phyloP scores from a whole-genome alignment of 2,797 vertebrate species.

The Acrossocheilus wenchowensis region DNA sequence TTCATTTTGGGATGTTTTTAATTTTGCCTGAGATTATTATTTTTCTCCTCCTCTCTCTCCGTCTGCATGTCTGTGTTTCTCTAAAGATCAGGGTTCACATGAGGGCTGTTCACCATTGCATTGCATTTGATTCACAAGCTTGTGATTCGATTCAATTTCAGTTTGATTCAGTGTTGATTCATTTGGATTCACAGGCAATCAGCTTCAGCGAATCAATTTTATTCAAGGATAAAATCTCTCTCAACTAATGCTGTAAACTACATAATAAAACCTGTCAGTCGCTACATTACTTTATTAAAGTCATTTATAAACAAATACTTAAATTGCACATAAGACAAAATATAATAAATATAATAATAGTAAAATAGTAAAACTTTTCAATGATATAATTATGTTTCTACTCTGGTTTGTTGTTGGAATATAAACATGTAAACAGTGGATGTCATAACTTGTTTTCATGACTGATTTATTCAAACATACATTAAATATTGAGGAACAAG shows the following conservation, averaged over 20 bases:
- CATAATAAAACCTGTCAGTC: not conserved
- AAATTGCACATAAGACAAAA: not conserved
- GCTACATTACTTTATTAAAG: not conserved
- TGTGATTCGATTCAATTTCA: not conserved
- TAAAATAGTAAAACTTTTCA: not conserved
- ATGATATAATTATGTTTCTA: not conserved
- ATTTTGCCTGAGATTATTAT: slow-evolving; percentile 74
- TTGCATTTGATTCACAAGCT: not conserved
- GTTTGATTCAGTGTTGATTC: not conserved
- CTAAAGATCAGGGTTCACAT: not conserved
- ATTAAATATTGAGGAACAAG: not conserved
- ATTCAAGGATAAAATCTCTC: not conserved
- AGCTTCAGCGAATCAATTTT: not conserved
- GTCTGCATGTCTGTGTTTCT: slow-evolving; percentile 28
- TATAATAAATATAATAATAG: too few relatives aligned
- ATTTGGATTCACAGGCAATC: not conserved
- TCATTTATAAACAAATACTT: not conserved
- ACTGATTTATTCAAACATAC: not conserved
- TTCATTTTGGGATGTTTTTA: slow-evolving; percentile 80
- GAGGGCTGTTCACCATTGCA: not conserved
- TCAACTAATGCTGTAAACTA: not conserved
- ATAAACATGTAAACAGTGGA: not conserved
- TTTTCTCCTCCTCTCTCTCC: slow-evolving; percentile 24
- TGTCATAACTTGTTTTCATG: not conserved
- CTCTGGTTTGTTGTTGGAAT: not conserved